These are phyloP conservation scores for Pachyuromys duprasi DNA, from an alignment of 2,797 vertebrate genomes.

Conservation along the genomic window DNA sequence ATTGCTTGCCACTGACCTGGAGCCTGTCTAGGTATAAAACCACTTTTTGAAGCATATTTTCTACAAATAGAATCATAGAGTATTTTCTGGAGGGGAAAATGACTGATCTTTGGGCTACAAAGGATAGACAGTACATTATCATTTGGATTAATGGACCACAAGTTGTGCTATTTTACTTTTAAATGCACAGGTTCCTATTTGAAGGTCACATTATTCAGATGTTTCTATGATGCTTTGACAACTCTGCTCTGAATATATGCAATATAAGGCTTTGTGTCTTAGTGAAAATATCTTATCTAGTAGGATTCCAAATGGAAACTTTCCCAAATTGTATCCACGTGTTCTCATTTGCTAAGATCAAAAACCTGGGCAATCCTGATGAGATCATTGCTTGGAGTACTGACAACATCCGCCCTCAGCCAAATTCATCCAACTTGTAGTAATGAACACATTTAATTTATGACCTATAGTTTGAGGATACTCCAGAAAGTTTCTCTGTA, in stretches of 20 bases:
- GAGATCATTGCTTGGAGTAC: neutral
- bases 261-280: neutral
- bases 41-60: constrained; percentile 64
- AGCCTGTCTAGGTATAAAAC: constrained; percentile 66
- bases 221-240: constrained; percentile 14
- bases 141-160: constrained; percentile 57
- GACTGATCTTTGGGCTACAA: constrained; percentile 50
- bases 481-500: neutral
- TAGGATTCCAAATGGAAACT: constrained; percentile 39
- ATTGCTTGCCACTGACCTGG: constrained; percentile 55
- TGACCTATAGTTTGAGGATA: neutral
- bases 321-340: constrained; percentile 14
- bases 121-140: constrained; percentile 34
- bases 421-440: neutral
- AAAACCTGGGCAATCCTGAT: neutral
- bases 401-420: neutral
- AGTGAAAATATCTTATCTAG: constrained; percentile 44
- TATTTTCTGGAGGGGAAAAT: constrained; percentile 56
- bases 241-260: constrained; percentile 35
- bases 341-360: constrained; percentile 28
- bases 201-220: constrained; percentile 50
- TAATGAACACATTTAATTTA: constrained; percentile 17
- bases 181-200: constrained; percentile 55
- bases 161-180: constrained; percentile 60
- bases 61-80: constrained; percentile 55